Percentiles rank a stretch among this genome's conserved stretches.
phyloP scores from a whole-genome alignment of 92 coral and sea anemone species.

The Hydrozoanthus gracilis region DNA sequence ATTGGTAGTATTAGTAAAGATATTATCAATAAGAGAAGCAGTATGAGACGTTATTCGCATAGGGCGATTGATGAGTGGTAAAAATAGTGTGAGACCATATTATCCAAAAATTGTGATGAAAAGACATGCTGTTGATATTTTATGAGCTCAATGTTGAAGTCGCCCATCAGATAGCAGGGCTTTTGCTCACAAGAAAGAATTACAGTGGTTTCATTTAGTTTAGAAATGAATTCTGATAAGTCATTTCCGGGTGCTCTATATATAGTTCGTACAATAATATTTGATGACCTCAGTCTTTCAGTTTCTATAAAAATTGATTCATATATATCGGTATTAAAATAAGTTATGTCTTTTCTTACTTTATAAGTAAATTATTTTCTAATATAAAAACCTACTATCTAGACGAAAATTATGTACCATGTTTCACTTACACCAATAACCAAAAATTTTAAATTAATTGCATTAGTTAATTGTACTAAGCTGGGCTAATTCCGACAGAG shows the following conservation, averaged over 20 bases:
- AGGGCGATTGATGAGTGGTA: constrained; percentile 50
- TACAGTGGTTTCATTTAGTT: not conserved
- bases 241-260: constrained; percentile 28
- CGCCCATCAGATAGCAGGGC: constrained; percentile 26
- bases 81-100: constrained; percentile 37
- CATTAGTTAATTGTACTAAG: not conserved
- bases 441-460: not conserved
- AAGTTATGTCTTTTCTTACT: not conserved
- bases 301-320: constrained; percentile 1
- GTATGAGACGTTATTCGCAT: constrained; percentile 32
- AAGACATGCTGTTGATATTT: constrained; percentile 29
- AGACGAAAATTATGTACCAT: not conserved
- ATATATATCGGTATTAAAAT: not conserved
- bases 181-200: constrained; percentile 17
- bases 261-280: not conserved
- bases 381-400: not conserved
- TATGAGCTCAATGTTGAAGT: constrained; percentile 18
- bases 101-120: constrained; percentile 44
- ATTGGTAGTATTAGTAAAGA: constrained; percentile 44
- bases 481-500: not conserved
- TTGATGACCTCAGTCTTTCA: not conserved
- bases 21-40: constrained; percentile 59
- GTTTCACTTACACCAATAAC: constrained; percentile 1
- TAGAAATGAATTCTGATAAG: not conserved
- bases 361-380: not conserved